Percentiles rank a stretch among this genome's conserved stretches.
Evolutionary conservation across 2,113 vertebrate species (phyloP).

Genomic region (Hydropotes inermis): DNA sequence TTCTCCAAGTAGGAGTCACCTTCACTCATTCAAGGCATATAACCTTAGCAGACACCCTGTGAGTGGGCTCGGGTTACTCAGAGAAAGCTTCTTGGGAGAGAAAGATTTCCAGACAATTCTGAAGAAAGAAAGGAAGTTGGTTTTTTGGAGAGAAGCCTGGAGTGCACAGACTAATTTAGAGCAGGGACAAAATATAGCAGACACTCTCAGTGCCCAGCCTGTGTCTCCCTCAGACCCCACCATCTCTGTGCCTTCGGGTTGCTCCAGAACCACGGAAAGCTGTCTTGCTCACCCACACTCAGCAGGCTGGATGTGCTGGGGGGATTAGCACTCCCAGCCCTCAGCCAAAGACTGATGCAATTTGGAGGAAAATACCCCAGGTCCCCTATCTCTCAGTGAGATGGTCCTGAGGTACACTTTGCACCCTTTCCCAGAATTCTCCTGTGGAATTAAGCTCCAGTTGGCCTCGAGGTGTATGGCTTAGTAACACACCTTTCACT

Average conservation of each 20-base stretch:
- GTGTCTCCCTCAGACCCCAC: background rate
- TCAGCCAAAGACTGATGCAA: background rate
- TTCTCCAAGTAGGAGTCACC: background rate
- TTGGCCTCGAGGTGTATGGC: background rate
- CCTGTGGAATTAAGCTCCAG: background rate
- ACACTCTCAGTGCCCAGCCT: background rate
- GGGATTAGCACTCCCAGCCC: background rate
- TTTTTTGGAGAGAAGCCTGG: background rate
- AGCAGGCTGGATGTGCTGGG: background rate
- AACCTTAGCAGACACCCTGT: background rate
- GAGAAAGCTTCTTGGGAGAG: background rate
- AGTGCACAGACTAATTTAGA: background rate
- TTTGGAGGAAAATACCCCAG: background rate
- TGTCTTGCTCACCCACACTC: background rate
- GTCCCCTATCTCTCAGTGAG: background rate
- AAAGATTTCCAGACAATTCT: background rate
- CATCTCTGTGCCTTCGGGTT: background rate
- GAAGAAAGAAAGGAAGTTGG: background rate
- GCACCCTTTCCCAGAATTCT: background rate
- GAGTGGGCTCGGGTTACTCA: background rate
- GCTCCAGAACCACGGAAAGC: background rate
- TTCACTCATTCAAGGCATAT: background rate
- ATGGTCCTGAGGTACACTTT: background rate
- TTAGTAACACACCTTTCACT: background rate
- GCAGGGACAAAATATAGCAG: background rate